Percentiles rank a stretch among this genome's conserved stretches.
Evolutionary conservation across 2,797 vertebrate genomes (phyloP).

Genomic region (Gambelia wislizenii): DNA sequence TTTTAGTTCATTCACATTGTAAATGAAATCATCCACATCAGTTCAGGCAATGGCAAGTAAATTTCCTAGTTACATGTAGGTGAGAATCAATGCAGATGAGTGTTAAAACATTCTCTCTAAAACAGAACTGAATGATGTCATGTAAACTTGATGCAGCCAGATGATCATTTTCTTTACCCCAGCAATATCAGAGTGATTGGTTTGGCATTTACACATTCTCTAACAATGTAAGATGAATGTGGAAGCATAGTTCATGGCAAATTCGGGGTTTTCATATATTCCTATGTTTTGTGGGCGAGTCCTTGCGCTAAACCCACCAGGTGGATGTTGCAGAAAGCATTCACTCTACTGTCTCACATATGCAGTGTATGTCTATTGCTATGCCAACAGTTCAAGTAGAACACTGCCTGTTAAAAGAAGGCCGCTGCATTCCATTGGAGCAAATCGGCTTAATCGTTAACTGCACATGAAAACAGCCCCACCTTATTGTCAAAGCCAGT

Average conservation of each 20-base stretch:
- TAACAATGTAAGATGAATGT: neutral
- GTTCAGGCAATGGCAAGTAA: too few species aligned
- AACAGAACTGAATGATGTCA: neutral
- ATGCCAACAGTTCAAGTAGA: slow-evolving; percentile 34
- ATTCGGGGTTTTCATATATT: neutral
- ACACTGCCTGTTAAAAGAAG: slow-evolving; percentile 11
- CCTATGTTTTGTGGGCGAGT: neutral
- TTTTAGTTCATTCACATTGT: too few species aligned
- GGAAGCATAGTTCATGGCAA: neutral
- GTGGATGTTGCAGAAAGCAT: neutral
- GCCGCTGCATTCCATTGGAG: slow-evolving; percentile 13
- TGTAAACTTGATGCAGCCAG: neutral
- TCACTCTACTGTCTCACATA: neutral
- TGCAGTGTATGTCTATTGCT: neutral
- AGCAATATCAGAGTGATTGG: neutral
- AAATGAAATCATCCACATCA: too few species aligned
- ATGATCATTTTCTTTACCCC: neutral
- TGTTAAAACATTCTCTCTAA: neutral
- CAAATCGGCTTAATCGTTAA: slow-evolving; percentile 31
- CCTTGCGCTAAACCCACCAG: neutral
- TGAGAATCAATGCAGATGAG: neutral
- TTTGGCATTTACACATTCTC: neutral
- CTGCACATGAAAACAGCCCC: slow-evolving; percentile 10
- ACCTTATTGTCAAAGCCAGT: slow-evolving; percentile 8
- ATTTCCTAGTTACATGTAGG: neutral